phyloP scores from a whole-genome alignment of 2,888 invertebrate species.

The Ochropleura plecta region DNA sequence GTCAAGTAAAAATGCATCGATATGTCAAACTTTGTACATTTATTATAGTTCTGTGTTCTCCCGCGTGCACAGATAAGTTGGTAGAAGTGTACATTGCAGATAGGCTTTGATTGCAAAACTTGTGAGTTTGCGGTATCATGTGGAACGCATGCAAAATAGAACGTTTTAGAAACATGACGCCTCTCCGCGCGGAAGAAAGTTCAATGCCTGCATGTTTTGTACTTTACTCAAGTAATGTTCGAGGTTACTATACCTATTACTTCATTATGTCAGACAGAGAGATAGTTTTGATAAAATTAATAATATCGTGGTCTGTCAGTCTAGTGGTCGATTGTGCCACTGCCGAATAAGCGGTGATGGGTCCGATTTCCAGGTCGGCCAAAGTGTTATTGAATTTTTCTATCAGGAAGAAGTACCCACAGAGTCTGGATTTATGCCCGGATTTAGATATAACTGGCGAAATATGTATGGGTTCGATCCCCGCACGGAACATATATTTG shows the following conservation, averaged over 20 bases:
- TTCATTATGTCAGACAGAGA: not conserved
- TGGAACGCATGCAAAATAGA: slow-evolving; percentile 58
- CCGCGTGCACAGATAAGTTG: no score
- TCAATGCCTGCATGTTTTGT: slow-evolving; percentile 46
- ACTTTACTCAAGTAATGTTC: slow-evolving; percentile 23
- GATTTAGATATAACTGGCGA: not conserved
- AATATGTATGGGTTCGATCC: not conserved
- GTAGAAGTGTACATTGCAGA: slow-evolving; percentile 14
- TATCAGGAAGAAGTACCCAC: not conserved
- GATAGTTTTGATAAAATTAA: not conserved
- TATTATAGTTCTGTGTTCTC: no score
- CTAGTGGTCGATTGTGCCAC: not conserved
- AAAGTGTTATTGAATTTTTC: not conserved
- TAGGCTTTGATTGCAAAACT: slow-evolving; percentile 68
- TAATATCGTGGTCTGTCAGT: not conserved
- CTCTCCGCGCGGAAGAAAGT: slow-evolving; percentile 47
- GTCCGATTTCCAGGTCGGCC: not conserved
- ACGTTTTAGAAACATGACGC: slow-evolving; percentile 65
- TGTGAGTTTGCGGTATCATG: slow-evolving; percentile 64
- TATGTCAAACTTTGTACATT: no score
- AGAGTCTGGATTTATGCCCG: not conserved
- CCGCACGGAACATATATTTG: no score
- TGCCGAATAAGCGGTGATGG: not conserved
- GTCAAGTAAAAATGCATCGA: no score
- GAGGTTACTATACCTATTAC: not conserved